Evolutionary conservation across 1,140 invertebrate genomes (phyloP), one percentile per base, ranked within the genome.

Genomic region (Pararge aegeria): DNA sequence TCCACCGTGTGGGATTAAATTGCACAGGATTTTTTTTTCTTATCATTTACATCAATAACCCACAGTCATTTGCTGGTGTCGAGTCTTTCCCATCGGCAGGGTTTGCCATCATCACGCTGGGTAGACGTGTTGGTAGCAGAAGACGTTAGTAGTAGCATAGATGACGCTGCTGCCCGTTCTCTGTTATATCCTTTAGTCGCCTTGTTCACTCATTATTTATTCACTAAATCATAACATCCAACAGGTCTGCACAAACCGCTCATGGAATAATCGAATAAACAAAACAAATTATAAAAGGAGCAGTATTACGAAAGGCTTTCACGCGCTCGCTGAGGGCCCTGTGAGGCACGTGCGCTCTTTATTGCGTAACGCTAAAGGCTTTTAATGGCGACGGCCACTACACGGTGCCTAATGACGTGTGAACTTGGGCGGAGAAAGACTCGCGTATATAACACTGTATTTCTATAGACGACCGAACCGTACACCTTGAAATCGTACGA

Each of bases 361-460:
- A 55, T 44, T 30, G 53, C 53, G 27, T 29, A 29, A 19, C 52
- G 20, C 27, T 44, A 27, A 55, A 55, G 53, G 38, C 53, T 55
- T 55, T 55, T 55, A 55, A 55, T 46, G 53, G 38, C 42, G 29
- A 30, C 20, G 38, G 53, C 13, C 38, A 44, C 52, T 21, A 15
- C 13, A 19, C 51, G 15, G 30, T 24, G 38, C 15, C 53, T 55
- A 55, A 55, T 55, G 53, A 55, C 40, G 53, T 46, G 53, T 29
- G 42, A 55, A 52, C 48, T 13, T 1, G 48, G 48, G 21, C 19
- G 9, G 7, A 34, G 30, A 10, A 34, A 10, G 7, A 1, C 7
- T 34, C 7, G 30, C 30, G 7, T 6, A 12, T 34, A 34, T 1
- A 34, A n/a, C 9, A n/a, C 0, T 9, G 5, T 3, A 34, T 34